These are phyloP conservation scores for Gryllus bimaculatus DNA, from an alignment of 1,140 invertebrate genomes.

Conservation along the genomic window DNA sequence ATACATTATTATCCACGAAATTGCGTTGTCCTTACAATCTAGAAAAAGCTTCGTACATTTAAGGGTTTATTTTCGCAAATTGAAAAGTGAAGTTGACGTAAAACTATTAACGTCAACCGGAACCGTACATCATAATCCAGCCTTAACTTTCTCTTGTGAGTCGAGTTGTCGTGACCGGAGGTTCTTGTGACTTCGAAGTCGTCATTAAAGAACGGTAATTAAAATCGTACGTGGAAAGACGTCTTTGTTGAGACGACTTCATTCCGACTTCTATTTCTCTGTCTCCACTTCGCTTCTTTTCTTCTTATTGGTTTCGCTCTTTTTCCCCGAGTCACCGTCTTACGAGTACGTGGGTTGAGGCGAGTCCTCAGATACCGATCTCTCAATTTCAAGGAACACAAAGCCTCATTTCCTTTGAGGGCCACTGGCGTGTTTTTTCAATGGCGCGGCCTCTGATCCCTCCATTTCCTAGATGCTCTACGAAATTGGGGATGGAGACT, in stretches of 20 bases:
- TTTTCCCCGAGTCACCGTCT: not conserved
- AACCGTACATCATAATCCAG: not conserved
- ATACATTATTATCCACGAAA: no score
- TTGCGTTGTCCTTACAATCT: no score
- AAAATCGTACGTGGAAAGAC: not conserved
- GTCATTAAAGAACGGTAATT: not conserved
- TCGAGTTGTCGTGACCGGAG: no score
- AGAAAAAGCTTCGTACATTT: no score
- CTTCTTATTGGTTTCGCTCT: not conserved
- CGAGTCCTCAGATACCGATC: not conserved
- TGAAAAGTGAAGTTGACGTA: no score
- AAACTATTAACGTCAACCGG: not conserved
- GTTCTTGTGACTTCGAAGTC: not conserved
- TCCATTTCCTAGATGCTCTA: no score
- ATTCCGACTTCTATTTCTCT: not conserved
- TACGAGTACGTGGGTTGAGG: not conserved
- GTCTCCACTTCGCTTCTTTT: not conserved
- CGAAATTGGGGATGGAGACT: no score
- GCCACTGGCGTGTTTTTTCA: not conserved
- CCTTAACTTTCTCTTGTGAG: no score
- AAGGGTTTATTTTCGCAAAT: no score
- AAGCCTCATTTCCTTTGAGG: not conserved
- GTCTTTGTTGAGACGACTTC: not conserved
- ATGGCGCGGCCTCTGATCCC: not conserved
- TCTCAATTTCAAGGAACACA: slow-evolving; percentile 1